A percentile compares a stretch with the other conserved stretches of the same genome.
Evolutionary conservation across 2,888 invertebrate species (phyloP).

Genomic region (Acronicta aceris): DNA sequence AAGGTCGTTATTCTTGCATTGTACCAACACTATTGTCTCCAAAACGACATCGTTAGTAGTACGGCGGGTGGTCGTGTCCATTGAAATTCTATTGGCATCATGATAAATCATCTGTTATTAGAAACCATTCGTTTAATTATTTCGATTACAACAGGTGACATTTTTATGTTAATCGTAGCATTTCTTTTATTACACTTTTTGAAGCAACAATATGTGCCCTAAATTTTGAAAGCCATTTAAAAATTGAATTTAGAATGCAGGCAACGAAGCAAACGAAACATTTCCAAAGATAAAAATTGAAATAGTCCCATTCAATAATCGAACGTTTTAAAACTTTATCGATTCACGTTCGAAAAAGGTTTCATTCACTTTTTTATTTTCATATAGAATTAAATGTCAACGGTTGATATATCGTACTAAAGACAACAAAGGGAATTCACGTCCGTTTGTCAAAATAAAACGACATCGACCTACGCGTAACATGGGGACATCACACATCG

Average conservation of each 20-base stretch:
- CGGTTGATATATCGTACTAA: slow-evolving; percentile 81
- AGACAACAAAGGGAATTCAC: slow-evolving; percentile 81
- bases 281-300: slow-evolving; percentile 42
- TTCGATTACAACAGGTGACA: slow-evolving; percentile 67
- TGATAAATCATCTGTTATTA: slow-evolving; percentile 81
- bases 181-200: slow-evolving; percentile 27
- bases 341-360: slow-evolving; percentile 62
- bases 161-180: slow-evolving; percentile 64
- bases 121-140: slow-evolving; percentile 78
- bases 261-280: slow-evolving; percentile 9
- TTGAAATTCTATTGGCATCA: slow-evolving; percentile 85
- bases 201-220: slow-evolving; percentile 31
- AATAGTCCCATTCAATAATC: slow-evolving; percentile 42
- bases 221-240: slow-evolving; percentile 30
- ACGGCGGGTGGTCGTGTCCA: slow-evolving; percentile 85
- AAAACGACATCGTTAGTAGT: slow-evolving; percentile 87
- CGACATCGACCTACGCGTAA: slow-evolving; percentile 81
- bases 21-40: slow-evolving; percentile 84
- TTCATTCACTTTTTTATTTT: slow-evolving; percentile 72
- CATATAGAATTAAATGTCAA: slow-evolving; percentile 74
- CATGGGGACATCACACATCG: slow-evolving; percentile 72
- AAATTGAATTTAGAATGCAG: slow-evolving; percentile 39
- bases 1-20: slow-evolving; percentile 88
- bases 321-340: slow-evolving; percentile 59
- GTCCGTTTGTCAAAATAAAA: slow-evolving; percentile 86